Percentiles rank a stretch among this genome's conserved stretches.
Evolutionary conservation across 1,140 invertebrate genomes (phyloP).

Genomic region (Holotrichia oblita): DNA sequence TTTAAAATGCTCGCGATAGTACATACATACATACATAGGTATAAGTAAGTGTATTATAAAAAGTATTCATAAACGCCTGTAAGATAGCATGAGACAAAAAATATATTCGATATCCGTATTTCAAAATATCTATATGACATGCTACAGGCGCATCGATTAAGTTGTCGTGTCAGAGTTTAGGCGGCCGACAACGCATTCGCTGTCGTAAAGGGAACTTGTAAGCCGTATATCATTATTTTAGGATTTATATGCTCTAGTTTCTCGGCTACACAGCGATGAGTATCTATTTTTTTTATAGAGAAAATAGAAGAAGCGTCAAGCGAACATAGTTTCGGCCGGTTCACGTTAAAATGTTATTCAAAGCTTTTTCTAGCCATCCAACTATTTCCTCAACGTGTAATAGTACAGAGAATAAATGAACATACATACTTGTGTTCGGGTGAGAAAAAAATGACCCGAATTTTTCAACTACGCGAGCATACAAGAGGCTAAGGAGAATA

Average conservation of each 20-base stretch:
- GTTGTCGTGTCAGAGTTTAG: background rate
- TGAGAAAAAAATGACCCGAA: slow-evolving; percentile 25
- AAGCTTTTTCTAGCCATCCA: background rate
- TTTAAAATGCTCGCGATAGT: too few relatives aligned
- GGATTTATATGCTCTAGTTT: slow-evolving; percentile 26
- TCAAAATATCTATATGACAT: too few relatives aligned
- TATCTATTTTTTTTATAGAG: background rate
- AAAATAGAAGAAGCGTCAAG: background rate
- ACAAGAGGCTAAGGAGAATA: background rate
- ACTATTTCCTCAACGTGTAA: background rate
- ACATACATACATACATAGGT: too few relatives aligned
- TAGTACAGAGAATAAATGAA: slow-evolving; percentile 16
- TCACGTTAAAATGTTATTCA: background rate
- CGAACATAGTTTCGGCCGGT: background rate
- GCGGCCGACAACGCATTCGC: background rate
- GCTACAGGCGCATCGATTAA: background rate
- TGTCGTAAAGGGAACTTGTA: background rate
- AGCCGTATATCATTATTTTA: background rate
- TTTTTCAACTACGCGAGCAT: background rate
- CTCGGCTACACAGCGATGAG: background rate
- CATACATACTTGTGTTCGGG: background rate
- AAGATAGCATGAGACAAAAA: too few relatives aligned
- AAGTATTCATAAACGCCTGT: too few relatives aligned
- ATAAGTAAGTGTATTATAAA: too few relatives aligned
- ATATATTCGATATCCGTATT: too few relatives aligned